phyloP scores from a whole-genome alignment of 2,797 vertebrate species.

The Fringilla coelebs region DNA sequence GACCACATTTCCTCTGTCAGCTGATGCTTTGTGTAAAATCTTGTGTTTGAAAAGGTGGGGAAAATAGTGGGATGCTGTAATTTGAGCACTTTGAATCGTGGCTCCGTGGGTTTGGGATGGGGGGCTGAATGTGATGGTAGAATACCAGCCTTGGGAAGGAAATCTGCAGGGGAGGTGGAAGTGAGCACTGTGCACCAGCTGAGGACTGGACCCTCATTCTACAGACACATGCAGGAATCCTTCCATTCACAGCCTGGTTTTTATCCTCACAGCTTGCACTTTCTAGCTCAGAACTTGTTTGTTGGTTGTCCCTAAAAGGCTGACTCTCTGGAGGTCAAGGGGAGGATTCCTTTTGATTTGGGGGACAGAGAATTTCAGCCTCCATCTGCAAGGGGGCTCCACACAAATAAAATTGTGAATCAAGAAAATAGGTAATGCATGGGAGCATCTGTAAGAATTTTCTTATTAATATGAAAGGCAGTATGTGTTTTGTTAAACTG shows the following conservation, averaged over 20 bases:
- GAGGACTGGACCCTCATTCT: neutral
- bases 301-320: neutral
- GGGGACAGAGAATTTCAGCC: neutral
- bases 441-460: neutral
- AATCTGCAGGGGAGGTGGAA: neutral
- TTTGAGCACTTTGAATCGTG: neutral
- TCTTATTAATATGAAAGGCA: neutral
- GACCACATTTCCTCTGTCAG: neutral
- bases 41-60: neutral
- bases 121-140: neutral
- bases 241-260: neutral
- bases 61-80: neutral
- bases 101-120: neutral
- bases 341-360: neutral
- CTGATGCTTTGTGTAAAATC: neutral
- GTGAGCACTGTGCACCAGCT: neutral
- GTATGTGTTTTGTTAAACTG: neutral
- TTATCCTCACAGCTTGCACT: neutral
- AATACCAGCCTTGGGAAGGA: neutral
- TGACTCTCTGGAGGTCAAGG: neutral
- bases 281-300: neutral
- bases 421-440: neutral
- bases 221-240: neutral
- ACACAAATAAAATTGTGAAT: neutral
- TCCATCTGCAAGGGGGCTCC: neutral